Conservation (phyloP, 2,888 invertebrate genomes). For the Xestia xanthographa region DNA sequence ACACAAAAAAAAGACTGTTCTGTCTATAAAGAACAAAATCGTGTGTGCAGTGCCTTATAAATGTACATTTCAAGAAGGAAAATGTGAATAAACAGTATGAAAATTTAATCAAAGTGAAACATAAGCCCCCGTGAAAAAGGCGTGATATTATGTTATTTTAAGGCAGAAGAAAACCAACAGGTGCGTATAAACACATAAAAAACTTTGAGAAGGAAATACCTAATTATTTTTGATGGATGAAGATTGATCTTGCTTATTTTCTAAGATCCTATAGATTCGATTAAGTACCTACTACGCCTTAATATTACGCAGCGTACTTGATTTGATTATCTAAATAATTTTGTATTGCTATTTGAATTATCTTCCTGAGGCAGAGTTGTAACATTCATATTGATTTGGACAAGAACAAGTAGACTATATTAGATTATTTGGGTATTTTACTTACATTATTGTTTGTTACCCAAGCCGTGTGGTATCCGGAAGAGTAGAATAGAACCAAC, state of each 20-base stretch:
- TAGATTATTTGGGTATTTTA: too few relatives aligned
- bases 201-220: conserved; percentile 19
- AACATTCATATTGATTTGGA: neutral
- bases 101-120: conserved; percentile 33
- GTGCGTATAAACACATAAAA: conserved; percentile 24
- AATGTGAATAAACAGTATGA: conserved; percentile 1
- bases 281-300: neutral
- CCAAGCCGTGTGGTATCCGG: too few relatives aligned
- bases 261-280: neutral
- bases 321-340: neutral
- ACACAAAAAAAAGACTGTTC: neutral
- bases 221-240: conserved; percentile 49
- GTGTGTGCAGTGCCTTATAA: neutral
- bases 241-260: conserved; percentile 35
- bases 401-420: too few relatives aligned
- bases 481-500: too few relatives aligned
- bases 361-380: too few relatives aligned
- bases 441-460: too few relatives aligned
- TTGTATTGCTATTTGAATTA: neutral
- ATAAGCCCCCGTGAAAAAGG: conserved; percentile 4
- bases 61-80: neutral
- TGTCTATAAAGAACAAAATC: neutral
- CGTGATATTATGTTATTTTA: neutral
- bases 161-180: conserved; percentile 19
- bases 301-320: neutral